Conservation (phyloP, 1,140 invertebrate species). For the Mizuhopecten yessoensis region DNA sequence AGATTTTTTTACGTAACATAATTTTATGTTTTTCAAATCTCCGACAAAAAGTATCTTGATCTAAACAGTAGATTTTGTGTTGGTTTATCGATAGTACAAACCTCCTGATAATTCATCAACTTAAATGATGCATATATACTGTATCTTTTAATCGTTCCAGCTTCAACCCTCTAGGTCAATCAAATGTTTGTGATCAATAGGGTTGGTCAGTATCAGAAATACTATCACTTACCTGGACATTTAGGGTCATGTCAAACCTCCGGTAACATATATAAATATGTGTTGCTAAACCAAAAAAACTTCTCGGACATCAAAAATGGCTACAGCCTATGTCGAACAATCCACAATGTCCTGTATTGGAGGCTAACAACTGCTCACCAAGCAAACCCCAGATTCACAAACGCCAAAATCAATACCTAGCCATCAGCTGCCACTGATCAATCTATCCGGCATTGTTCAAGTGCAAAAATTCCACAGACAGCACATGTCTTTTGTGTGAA, state of each 20-base stretch:
- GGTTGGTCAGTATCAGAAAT: neutral
- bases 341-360: neutral
- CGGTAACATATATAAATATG: neutral
- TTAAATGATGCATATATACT: neutral
- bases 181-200: neutral
- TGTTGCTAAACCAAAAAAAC: neutral
- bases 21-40: too few species aligned
- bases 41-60: neutral
- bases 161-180: neutral
- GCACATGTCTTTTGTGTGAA: conserved; percentile 33
- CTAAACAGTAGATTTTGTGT: neutral
- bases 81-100: neutral
- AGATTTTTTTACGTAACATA: neutral
- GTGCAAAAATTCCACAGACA: conserved; percentile 27
- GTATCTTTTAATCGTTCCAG: neutral
- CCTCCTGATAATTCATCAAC: neutral
- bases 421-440: conserved; percentile 29
- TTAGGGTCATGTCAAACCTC: neutral
- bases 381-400: neutral
- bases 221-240: conserved; percentile 2
- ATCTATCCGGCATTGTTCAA: conserved; percentile 19
- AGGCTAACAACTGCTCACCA: neutral
- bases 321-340: neutral
- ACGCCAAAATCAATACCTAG: neutral
- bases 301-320: neutral